Evolutionary conservation across 92 coral and sea anemone genomes (phyloP).

Genomic region (Montipora capitata): DNA sequence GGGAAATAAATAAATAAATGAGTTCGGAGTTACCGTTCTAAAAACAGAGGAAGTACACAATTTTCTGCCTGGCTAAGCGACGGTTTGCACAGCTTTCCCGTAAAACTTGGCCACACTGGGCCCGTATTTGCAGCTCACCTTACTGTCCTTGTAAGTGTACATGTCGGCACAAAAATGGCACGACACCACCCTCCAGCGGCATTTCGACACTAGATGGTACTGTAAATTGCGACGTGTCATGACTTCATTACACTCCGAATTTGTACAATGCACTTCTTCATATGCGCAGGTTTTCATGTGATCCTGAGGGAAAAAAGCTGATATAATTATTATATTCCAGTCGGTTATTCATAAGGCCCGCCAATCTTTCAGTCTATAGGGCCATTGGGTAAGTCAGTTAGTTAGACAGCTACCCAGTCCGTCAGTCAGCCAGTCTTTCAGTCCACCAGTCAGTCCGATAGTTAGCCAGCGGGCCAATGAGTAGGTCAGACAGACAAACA

Average conservation of each 20-base stretch:
- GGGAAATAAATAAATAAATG: too few species aligned
- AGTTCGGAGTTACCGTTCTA: too few species aligned
- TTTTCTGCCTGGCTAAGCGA: too few species aligned
- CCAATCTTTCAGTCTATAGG: too few species aligned
- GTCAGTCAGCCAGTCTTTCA: too few species aligned
- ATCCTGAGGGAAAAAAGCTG: constrained; percentile 60
- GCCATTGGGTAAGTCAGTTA: background rate
- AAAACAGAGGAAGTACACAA: too few species aligned
- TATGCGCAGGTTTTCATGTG: constrained; percentile 94
- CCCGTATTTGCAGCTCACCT: constrained; percentile 67
- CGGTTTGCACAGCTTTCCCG: too few species aligned
- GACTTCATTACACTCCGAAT: constrained; percentile 94
- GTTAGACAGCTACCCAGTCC: background rate
- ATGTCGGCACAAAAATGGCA: constrained; percentile 96
- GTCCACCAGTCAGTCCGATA: background rate
- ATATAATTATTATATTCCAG: background rate
- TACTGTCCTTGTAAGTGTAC: constrained; percentile 97
- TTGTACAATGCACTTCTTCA: constrained; percentile 96
- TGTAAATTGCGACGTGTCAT: constrained; percentile 89
- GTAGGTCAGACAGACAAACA: constrained; percentile 7
- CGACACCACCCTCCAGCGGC: constrained; percentile 97
- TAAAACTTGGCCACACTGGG: background rate
- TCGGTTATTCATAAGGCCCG: background rate
- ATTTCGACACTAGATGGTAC: constrained; percentile 94
- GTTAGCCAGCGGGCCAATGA: constrained; percentile 11